phyloP scores from a whole-genome alignment of 2,888 invertebrate species.

The Phorcus lineatus region DNA sequence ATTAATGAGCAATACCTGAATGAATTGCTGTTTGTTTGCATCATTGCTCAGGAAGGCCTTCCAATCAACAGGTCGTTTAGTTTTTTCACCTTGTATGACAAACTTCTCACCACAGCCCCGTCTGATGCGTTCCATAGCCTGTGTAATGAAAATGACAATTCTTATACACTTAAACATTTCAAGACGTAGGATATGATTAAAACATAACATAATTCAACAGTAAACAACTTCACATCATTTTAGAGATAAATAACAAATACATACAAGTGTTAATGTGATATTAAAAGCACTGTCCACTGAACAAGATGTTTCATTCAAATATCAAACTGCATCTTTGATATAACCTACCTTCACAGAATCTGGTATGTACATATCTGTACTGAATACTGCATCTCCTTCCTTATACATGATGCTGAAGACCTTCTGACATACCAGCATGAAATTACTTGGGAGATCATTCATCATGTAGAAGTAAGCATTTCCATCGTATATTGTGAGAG shows the following conservation, averaged over 20 bases:
- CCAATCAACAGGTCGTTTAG: neutral
- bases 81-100: neutral
- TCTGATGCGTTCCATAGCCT: neutral
- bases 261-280: too few species aligned
- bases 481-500: neutral
- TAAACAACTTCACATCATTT: too few species aligned
- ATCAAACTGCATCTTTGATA: too few species aligned
- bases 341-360: neutral
- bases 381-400: neutral
- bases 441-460: neutral
- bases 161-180: too few species aligned
- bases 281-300: too few species aligned
- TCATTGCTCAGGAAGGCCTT: conserved; percentile 26
- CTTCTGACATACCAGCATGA: neutral
- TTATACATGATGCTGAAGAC: neutral
- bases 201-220: too few species aligned
- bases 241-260: too few species aligned
- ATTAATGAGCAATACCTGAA: conserved; percentile 9
- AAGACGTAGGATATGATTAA: too few species aligned
- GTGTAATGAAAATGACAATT: neutral
- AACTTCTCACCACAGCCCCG: neutral
- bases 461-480: neutral
- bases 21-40: conserved; percentile 28
- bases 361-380: neutral
- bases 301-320: too few species aligned